Percentiles rank a stretch among this genome's conserved stretches.
phyloP scores from a whole-genome alignment of 1,140 invertebrate genomes.

The Ctenoplectra terminalis region DNA sequence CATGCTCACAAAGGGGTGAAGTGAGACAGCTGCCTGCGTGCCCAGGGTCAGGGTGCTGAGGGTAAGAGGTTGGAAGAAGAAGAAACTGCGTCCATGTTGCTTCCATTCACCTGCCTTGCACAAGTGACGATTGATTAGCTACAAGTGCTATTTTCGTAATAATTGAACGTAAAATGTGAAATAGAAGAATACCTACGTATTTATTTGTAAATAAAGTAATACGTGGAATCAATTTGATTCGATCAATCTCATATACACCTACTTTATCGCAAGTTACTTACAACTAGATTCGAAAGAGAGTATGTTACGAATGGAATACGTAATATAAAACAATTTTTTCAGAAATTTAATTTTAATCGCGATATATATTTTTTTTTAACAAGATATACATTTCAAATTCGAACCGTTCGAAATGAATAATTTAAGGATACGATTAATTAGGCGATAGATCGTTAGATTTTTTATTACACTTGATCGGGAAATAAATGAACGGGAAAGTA shows the following conservation, averaged over 20 bases:
- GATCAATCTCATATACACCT: too few relatives aligned
- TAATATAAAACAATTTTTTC: too few relatives aligned
- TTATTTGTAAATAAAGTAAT: not conserved
- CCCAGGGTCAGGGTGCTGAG: conserved; percentile 70
- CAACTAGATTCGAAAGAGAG: too few relatives aligned
- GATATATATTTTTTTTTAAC: too few relatives aligned
- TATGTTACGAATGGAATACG: too few relatives aligned
- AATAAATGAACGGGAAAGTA: too few relatives aligned
- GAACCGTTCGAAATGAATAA: too few relatives aligned
- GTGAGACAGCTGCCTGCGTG: conserved; percentile 69
- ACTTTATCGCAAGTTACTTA: too few relatives aligned
- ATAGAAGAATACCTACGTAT: too few relatives aligned
- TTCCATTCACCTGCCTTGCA: conserved; percentile 67
- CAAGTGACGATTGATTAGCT: conserved; percentile 63
- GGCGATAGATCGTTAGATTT: not conserved
- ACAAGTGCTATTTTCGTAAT: not conserved
- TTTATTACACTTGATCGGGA: too few relatives aligned
- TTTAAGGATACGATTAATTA: not conserved
- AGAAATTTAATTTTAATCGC: too few relatives aligned
- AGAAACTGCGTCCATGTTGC: conserved; percentile 65
- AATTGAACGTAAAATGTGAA: not conserved
- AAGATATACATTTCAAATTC: too few relatives aligned
- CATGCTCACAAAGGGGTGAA: conserved; percentile 64
- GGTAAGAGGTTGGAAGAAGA: conserved; percentile 62
- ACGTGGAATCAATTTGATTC: not conserved